phyloP scores from a whole-genome alignment of 2,888 invertebrate genomes.

The Neoaliturus tenellus region DNA sequence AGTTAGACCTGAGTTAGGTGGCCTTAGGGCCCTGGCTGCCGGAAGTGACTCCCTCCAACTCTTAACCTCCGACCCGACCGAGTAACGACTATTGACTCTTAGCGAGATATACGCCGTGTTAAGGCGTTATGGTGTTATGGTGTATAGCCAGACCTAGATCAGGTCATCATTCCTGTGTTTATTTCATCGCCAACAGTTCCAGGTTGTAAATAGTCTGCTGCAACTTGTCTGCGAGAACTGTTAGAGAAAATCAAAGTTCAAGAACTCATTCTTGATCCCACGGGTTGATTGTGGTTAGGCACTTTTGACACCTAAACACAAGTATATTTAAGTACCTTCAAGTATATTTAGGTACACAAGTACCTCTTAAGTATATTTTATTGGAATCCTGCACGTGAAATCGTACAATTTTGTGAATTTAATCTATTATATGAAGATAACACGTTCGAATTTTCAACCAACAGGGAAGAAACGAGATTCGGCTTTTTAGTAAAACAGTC shows the following conservation, averaged over 20 bases:
- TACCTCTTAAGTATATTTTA: too few relatives aligned
- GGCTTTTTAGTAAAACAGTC: too few relatives aligned
- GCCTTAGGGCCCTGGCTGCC: not conserved
- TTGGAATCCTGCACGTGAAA: too few relatives aligned
- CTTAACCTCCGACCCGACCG: not conserved
- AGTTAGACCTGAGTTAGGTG: too few relatives aligned
- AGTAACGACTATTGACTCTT: not conserved
- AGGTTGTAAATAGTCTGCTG: not conserved
- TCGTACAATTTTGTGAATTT: too few relatives aligned
- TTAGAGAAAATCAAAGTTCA: constrained; percentile 8
- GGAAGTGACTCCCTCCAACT: not conserved
- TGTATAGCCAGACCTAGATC: not conserved
- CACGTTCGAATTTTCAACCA: too few relatives aligned
- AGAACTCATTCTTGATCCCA: not conserved
- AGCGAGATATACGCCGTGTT: not conserved
- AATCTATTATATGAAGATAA: too few relatives aligned
- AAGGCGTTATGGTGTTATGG: not conserved
- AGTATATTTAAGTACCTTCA: too few relatives aligned
- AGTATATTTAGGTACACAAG: too few relatives aligned
- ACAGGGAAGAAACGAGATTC: too few relatives aligned
- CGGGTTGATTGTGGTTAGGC: not conserved
- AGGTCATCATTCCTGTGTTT: not conserved
- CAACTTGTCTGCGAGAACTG: not conserved
- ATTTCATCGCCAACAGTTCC: not conserved
- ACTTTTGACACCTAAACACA: too few relatives aligned